Evolutionary conservation across 2,888 invertebrate species (phyloP).

Genomic region (Siphonodentalium dalli): DNA sequence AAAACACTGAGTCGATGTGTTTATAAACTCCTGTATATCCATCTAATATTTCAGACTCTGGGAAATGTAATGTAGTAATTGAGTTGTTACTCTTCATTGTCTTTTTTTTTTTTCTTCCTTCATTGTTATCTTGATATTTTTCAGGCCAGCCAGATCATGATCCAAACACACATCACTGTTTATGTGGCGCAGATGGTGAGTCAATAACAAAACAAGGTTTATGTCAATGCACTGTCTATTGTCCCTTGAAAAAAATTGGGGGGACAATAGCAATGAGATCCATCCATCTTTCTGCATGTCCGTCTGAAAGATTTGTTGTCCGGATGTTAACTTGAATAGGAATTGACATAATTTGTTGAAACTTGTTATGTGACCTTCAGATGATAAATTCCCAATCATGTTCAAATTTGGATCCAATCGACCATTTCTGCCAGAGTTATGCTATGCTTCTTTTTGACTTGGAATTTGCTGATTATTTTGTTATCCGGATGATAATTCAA

Average conservation of each 20-base stretch:
- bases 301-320: not conserved
- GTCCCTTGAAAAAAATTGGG: too few species aligned
- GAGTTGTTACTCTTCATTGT: too few species aligned
- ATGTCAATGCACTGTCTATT: too few species aligned
- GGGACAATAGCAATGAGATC: too few species aligned
- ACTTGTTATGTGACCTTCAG: too few species aligned
- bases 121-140: slow-evolving; percentile 21
- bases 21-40: not conserved
- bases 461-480: too few species aligned
- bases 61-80: not conserved
- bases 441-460: too few species aligned
- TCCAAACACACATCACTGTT: slow-evolving; percentile 95
- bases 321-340: not conserved
- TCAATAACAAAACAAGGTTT: not conserved
- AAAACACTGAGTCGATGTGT: not conserved
- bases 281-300: not conserved
- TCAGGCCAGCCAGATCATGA: slow-evolving; percentile 91
- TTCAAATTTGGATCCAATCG: too few species aligned
- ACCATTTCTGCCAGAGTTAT: too few species aligned
- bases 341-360: not conserved
- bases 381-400: too few species aligned
- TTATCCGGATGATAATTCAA: too few species aligned
- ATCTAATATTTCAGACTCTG: not conserved
- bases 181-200: slow-evolving; percentile 90
- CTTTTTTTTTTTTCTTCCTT: not conserved